These are phyloP conservation scores for Pipistrellus pipistrellus DNA, from an alignment of 2,797 vertebrate genomes.

Conservation along the genomic window DNA sequence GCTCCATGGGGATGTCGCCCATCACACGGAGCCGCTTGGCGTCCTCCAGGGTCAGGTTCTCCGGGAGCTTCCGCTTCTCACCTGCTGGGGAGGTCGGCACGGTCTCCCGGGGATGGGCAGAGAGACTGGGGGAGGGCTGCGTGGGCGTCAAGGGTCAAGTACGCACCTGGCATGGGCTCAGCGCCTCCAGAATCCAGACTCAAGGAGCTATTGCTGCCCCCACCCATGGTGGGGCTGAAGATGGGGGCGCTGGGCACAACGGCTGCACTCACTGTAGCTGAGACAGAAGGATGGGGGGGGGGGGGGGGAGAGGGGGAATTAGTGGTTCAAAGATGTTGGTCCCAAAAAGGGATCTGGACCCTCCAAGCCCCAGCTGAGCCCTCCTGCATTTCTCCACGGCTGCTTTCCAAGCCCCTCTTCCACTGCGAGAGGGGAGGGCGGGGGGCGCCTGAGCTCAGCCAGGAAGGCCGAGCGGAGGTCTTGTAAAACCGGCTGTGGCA, in stretches of 20 bases:
- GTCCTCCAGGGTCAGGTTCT: constrained; percentile 96
- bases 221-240: constrained; percentile 93
- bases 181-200: constrained; percentile 90
- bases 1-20: constrained; percentile 99
- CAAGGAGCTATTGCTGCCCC: constrained; percentile 89
- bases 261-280: constrained; percentile 92
- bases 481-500: neutral
- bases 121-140: neutral
- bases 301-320: no score
- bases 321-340: neutral
- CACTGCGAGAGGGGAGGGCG: no score
- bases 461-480: neutral
- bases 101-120: neutral
- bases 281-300: fast-evolving
- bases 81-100: constrained; percentile 86
- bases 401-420: neutral
- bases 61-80: constrained; percentile 97
- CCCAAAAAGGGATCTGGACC: neutral
- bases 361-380: neutral
- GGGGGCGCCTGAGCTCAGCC: neutral
- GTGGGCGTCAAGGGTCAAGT: neutral
- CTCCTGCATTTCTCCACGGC: neutral
- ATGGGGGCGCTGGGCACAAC: constrained; percentile 92
- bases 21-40: constrained; percentile 98
- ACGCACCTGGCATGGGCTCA: constrained; percentile 93